These are phyloP conservation scores for Onychomys torridus DNA, from an alignment of 2,797 vertebrate genomes.

Conservation along the genomic window DNA sequence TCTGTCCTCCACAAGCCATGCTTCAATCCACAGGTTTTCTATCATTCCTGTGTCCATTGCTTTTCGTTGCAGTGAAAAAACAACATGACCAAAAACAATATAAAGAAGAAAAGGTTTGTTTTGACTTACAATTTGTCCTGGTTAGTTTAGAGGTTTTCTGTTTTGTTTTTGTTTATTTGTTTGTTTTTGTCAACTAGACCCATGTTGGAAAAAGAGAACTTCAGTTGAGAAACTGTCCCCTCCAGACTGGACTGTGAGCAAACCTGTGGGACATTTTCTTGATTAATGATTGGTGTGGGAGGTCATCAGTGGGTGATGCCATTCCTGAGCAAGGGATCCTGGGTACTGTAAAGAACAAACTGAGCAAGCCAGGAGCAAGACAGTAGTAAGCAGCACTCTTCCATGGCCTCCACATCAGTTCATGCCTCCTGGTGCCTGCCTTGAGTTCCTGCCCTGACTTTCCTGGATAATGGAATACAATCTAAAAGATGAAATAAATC, in stretches of 20 bases:
- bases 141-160: too few species aligned
- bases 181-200: neutral
- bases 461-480: too few species aligned
- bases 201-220: neutral
- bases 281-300: neutral
- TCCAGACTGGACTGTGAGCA: neutral
- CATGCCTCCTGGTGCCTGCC: neutral
- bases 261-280: neutral
- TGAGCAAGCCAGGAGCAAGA: neutral
- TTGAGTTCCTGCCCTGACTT: neutral
- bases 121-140: neutral
- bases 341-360: neutral
- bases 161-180: neutral
- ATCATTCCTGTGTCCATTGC: neutral
- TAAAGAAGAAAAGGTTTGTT: neutral
- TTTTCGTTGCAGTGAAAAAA: neutral
- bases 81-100: neutral
- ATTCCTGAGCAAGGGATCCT: neutral
- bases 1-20: neutral
- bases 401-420: neutral
- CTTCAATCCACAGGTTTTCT: neutral
- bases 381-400: neutral
- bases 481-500: neutral
- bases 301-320: too few species aligned
- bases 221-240: neutral